Evolutionary conservation across 2,797 vertebrate genomes (phyloP).

Genomic region (Liparis tanakae): DNA sequence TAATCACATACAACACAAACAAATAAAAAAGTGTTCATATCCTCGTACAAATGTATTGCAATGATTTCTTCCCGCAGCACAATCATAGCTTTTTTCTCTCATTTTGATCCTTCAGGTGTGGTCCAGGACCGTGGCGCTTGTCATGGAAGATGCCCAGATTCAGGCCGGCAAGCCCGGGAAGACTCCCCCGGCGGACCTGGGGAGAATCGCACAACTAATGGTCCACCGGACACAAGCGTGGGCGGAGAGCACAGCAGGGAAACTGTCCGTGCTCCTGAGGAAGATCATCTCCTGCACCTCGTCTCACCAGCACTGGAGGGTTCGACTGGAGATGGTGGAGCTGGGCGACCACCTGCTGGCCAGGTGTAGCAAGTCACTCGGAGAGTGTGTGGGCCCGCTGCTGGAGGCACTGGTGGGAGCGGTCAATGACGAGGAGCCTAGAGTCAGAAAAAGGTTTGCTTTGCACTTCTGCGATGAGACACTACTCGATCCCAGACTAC

Average conservation of each 20-base stretch:
- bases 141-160: slow-evolving; percentile 91
- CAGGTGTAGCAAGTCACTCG: slow-evolving; percentile 84
- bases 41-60: too few species aligned
- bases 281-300: slow-evolving; percentile 87
- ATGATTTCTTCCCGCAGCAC: neutral
- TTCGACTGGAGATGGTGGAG: slow-evolving; percentile 87
- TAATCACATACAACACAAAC: neutral
- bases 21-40: neutral
- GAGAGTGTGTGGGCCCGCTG: slow-evolving; percentile 82
- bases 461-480: neutral
- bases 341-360: slow-evolving; percentile 84
- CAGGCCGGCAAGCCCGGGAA: slow-evolving; percentile 51
- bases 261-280: slow-evolving; percentile 84
- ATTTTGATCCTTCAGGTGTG: slow-evolving; percentile 76
- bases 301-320: slow-evolving; percentile 92
- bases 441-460: slow-evolving; percentile 82
- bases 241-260: slow-evolving; percentile 84
- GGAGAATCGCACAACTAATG: slow-evolving; percentile 82
- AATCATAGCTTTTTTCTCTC: neutral
- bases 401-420: slow-evolving; percentile 90
- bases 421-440: slow-evolving; percentile 86
- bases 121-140: slow-evolving; percentile 80
- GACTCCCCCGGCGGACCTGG: slow-evolving; percentile 60
- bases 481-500: neutral
- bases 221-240: slow-evolving; percentile 86